Evolutionary conservation across 2,888 invertebrate species (phyloP).

Genomic region (Cataglyphis altisquamis): DNA sequence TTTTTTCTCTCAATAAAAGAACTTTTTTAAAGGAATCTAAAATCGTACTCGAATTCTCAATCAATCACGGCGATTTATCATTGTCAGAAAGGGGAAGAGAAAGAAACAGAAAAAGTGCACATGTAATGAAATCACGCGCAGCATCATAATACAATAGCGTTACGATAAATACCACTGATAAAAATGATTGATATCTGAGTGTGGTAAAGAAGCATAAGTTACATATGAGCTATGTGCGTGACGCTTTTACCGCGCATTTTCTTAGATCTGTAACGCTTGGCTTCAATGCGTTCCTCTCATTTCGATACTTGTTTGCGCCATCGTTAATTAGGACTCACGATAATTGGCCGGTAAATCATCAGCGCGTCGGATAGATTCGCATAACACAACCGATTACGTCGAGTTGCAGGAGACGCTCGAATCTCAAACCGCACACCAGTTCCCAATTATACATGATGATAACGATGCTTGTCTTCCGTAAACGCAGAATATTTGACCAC

Average conservation of each 20-base stretch:
- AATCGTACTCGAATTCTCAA: neutral
- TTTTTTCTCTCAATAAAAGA: neutral
- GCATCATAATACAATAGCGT: conserved; percentile 32
- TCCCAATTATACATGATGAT: conserved; percentile 60
- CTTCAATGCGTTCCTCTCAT: neutral
- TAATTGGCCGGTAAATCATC: conserved; percentile 64
- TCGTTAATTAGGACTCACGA: conserved; percentile 58
- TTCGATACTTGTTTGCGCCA: conserved; percentile 16
- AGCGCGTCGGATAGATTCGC: conserved; percentile 25
- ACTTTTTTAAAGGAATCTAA: neutral
- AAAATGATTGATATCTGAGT: conserved; percentile 46
- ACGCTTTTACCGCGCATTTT: neutral
- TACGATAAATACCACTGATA: conserved; percentile 21
- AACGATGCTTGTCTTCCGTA: conserved; percentile 58
- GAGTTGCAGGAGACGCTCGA: conserved; percentile 26
- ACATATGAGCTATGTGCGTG: conserved; percentile 7
- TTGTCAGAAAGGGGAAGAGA: neutral
- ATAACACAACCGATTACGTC: conserved; percentile 55
- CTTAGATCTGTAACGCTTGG: conserved; percentile 9
- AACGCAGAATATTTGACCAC: conserved; percentile 60
- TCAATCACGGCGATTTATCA: conserved; percentile 33
- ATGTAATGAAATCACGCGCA: conserved; percentile 41
- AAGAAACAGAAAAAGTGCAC: neutral
- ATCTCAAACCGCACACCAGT: conserved; percentile 54
- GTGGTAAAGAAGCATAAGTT: neutral